Evolutionary conservation across 2,888 invertebrate genomes (phyloP), one percentile per base, ranked within the genome.

Genomic region (Cephonodes hylas): DNA sequence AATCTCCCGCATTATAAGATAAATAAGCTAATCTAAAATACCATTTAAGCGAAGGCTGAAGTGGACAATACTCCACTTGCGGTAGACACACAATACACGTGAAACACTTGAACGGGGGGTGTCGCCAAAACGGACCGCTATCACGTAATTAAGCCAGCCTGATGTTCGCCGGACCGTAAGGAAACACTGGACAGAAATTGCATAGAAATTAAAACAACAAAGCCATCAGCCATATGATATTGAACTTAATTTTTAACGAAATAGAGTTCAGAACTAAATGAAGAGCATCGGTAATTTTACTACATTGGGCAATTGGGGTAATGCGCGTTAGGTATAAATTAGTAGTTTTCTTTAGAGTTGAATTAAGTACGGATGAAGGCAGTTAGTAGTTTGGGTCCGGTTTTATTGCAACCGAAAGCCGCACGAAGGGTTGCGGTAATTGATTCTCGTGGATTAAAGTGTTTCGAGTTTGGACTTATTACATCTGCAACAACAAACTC

Each of bases 81-180:
- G 53, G 31, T 8, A 3, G 3, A 3, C 23, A 45, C 3, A n/a
- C 22, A 10, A 10, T 27, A 66, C 38, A 48, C 42, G 73, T 73
- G 74, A 77, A 80, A 77, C 72, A 74, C 72, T 80, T 75, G 69
- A 75, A 76, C 75, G 71, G 80, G 70, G 81, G 79, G 83, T 80
- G 75, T 75, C 78, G 76, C 83, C 79, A 80, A 84, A 89, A 84
- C 79, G 84, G 84, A 83, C 86, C 81, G 76, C 89, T 91, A 90
- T 91, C 88, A 90, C 88, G 84, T 91, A 90, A 90, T 91, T 91
- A 91, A 91, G 86, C 83, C 80, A 76, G 77, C 82, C 86, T 83
- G 79, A 77, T 87, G 86, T 81, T 83, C 85, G 80, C 76, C 82
- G 83, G 85, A 87, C 88, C 86, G 82, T 83, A 75, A 84, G 86